Conservation (phyloP, 1,140 invertebrate genomes). For the Oreohelix idahoensis region DNA sequence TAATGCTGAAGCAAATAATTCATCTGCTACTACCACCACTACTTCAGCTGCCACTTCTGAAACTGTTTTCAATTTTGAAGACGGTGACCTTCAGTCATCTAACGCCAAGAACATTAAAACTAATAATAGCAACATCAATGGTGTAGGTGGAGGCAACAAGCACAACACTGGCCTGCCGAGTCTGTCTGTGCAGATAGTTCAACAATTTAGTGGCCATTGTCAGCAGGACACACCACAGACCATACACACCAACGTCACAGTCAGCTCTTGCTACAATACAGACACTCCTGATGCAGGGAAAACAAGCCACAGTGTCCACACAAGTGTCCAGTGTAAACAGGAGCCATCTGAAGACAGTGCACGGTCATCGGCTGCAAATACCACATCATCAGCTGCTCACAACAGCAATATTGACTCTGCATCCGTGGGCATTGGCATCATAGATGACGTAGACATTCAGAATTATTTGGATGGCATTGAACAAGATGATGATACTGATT, state of each 20-base stretch:
- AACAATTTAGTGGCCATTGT: conserved; percentile 88
- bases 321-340: conserved; percentile 84
- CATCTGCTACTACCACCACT: conserved; percentile 59
- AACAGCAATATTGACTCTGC: conserved; percentile 73
- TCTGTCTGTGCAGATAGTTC: conserved; percentile 90
- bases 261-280: conserved; percentile 79
- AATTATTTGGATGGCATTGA: conserved; percentile 82
- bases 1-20: conserved; percentile 64
- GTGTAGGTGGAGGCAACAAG: conserved; percentile 41
- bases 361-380: not conserved
- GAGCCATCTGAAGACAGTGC: conserved; percentile 79
- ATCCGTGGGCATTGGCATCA: conserved; percentile 74
- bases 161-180: conserved; percentile 73
- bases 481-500: conserved; percentile 85
- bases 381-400: conserved; percentile 40
- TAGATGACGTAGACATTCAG: conserved; percentile 44
- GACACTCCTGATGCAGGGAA: not conserved
- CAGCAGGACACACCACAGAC: conserved; percentile 87
- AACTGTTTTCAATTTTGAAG: conserved; percentile 58
- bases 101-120: conserved; percentile 42
- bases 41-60: conserved; percentile 43
- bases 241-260: conserved; percentile 92
- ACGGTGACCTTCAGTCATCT: conserved; percentile 47
- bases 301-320: conserved; percentile 62
- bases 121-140: conserved; percentile 39